phyloP scores from a whole-genome alignment of 2,113 vertebrate genomes.

The Aythya baeri region DNA sequence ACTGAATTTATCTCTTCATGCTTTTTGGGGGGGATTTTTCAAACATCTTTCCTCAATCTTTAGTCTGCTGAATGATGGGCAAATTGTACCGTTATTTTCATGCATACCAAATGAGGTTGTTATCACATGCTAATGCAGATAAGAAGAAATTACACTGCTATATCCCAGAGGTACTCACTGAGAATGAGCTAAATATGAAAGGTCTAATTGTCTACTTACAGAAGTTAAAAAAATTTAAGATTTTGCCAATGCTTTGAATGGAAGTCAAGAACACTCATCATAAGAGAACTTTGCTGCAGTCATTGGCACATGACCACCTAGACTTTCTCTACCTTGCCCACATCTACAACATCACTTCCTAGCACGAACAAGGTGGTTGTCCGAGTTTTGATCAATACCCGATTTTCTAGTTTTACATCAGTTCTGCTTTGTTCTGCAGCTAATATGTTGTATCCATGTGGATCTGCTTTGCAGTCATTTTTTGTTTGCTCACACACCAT shows the following conservation, averaged over 20 bases:
- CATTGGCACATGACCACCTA: neutral
- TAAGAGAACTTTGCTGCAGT: neutral
- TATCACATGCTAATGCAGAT: neutral
- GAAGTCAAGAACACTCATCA: neutral
- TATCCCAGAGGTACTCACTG: neutral
- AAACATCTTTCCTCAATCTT: neutral
- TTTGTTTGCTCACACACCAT: neutral
- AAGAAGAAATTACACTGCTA: neutral
- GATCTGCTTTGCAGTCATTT: neutral
- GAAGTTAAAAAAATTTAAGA: neutral
- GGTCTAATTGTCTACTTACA: neutral
- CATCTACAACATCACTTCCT: neutral
- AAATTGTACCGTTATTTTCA: neutral
- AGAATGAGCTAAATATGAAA: neutral
- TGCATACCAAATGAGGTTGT: neutral
- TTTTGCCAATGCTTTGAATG: neutral
- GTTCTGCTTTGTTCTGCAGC: neutral
- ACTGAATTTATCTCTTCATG: neutral
- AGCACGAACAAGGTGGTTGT: neutral
- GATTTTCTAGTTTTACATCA: neutral
- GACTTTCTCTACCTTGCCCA: neutral
- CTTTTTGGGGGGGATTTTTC: neutral
- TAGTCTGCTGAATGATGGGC: neutral
- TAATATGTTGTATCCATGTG: neutral
- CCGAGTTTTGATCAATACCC: fast-evolving